Base-by-base conservation (phyloP, 2,113 vertebrate species). In the Neodontobutis hainanensis region DNA sequence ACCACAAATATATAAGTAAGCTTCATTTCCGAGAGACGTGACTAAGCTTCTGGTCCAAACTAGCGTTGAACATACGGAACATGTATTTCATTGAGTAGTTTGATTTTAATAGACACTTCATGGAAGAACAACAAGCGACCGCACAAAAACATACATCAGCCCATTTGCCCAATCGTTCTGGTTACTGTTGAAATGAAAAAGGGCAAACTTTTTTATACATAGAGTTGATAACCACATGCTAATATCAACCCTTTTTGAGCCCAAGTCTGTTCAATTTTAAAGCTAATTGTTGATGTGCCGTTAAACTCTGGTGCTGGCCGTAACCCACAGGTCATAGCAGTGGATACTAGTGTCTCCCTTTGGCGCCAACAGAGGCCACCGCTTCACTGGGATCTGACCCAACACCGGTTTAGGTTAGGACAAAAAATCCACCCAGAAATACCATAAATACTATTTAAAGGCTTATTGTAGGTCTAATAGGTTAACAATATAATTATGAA, bases 241-340 rank as follows among this genome's bases (percentile, higher is more conserved):
- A 27, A 27, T 27, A 27, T 27, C 19, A 27, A 27, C 19, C 19
- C 19, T 27, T 27, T 27, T 27, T 27, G 19, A n/a, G 19, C 19
- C 16, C 61, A 66, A 15, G 68, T 4, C 48, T 63, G n/a, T 47
- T 67, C 15, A 19, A 11, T 50, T n/a, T 36, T 57, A 50, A 44
- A 14, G 61, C n/a, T 1, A 68, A 42, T 63, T 4, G 49, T 55
- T 60, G 45, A 16, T 38, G 48, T 43, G 34, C n/a, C 5, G 36
- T 61, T 42, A 58, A 67, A 70, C 5, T 10, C 11, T 11, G n/a
- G 16, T 19, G 48, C 47, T 51, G 62, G 57, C 76, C 83, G 6
- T 79, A 63, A 65, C 79, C 81, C 81, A 76, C 56, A 88, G 90
- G 65, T 87, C 85, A 89, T 85, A 88, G 77, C 85, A 73, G 81